These are phyloP conservation scores for Epinephelus malabaricus DNA, from an alignment of 2,797 vertebrate genomes.

Conservation along the genomic window DNA sequence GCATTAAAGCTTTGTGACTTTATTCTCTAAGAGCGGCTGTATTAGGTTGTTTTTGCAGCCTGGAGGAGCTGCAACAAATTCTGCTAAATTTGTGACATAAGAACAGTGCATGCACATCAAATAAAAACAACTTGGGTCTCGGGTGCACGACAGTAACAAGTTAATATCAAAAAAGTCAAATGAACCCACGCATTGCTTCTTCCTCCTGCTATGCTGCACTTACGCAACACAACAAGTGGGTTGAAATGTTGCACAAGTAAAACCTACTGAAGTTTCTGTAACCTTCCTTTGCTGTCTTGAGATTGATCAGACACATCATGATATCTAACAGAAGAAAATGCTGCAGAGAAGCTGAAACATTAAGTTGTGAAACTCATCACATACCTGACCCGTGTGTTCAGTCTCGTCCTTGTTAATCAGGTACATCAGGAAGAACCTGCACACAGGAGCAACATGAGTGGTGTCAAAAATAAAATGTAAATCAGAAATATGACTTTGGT, in stretches of 20 bases:
- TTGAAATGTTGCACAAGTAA: constrained; percentile 68
- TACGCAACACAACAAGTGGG: constrained; percentile 64
- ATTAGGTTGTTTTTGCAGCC: constrained; percentile 2
- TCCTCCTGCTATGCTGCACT: constrained; percentile 63
- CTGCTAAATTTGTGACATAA: constrained; percentile 30
- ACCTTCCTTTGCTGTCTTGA: constrained; percentile 38
- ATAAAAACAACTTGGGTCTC: constrained; percentile 33
- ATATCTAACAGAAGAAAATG: background rate
- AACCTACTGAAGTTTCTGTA: constrained; percentile 47
- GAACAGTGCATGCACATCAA: constrained; percentile 25
- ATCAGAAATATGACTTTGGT: background rate
- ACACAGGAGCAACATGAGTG: constrained; percentile 19
- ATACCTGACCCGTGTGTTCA: constrained; percentile 98
- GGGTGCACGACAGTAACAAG: constrained; percentile 51
- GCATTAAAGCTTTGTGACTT: background rate
- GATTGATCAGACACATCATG: constrained; percentile 15
- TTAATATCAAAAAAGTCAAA: constrained; percentile 59
- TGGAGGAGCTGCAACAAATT: background rate
- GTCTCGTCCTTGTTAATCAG: constrained; percentile 99
- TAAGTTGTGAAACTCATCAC: background rate
- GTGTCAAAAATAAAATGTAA: background rate
- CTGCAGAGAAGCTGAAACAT: background rate
- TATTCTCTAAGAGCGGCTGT: background rate
- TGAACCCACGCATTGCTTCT: constrained; percentile 71
- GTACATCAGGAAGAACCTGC: constrained; percentile 99